Percentiles rank a stretch among this genome's conserved stretches.
Conservation (phyloP, 2,888 invertebrate genomes). For the Tridacna gigas region DNA sequence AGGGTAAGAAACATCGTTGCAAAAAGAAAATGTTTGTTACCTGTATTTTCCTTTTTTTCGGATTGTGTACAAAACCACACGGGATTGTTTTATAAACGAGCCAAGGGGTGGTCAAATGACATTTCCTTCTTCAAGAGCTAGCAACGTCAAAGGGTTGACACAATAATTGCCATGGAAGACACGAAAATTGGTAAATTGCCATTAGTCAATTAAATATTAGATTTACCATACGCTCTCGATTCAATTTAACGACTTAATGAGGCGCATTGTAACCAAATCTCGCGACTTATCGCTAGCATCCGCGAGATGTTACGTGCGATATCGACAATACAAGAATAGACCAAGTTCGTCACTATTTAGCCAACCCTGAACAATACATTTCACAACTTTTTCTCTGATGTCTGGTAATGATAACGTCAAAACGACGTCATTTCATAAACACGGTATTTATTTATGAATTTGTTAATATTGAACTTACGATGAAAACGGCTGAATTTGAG, state of each 20-base stretch:
- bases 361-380: not conserved
- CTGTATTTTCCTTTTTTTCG: no score
- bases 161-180: not conserved
- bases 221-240: not conserved
- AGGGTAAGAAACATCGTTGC: no score
- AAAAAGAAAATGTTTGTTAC: no score
- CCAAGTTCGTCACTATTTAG: not conserved
- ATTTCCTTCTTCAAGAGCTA: no score
- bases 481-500: no score
- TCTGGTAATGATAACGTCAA: not conserved
- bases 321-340: not conserved
- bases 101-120: no score
- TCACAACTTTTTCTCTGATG: not conserved
- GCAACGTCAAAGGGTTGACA: no score
- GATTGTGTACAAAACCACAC: no score
- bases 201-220: conserved; percentile 10
- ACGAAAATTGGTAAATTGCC: not conserved
- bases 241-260: conserved; percentile 6
- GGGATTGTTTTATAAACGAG: no score
- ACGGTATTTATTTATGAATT: no score
- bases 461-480: no score
- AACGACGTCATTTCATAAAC: not conserved
- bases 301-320: conserved; percentile 10
- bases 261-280: not conserved
- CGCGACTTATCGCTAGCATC: conserved; percentile 1